These are phyloP conservation scores for Procapra przewalskii DNA, from an alignment of 2,113 vertebrate species.

Conservation along the genomic window DNA sequence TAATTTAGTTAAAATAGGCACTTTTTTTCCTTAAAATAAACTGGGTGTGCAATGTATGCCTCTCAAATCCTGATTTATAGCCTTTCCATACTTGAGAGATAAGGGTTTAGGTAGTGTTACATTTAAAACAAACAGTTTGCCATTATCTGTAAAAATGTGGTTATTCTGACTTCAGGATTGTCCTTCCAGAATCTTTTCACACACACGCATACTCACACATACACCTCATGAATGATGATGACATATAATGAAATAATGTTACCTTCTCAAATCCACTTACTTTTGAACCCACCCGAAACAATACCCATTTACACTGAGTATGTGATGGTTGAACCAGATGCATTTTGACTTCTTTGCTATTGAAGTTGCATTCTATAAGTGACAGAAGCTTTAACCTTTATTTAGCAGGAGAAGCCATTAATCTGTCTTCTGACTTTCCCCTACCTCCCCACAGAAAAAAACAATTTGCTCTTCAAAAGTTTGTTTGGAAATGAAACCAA, in stretches of 20 bases:
- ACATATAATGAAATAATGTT: slow-evolving; percentile 21
- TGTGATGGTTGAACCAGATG: slow-evolving; percentile 72
- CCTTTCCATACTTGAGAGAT: slow-evolving; percentile 46
- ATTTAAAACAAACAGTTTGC: slow-evolving; percentile 43
- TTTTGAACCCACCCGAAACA: slow-evolving; percentile 36
- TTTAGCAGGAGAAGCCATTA: slow-evolving; percentile 78
- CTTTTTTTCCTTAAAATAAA: slow-evolving; percentile 29
- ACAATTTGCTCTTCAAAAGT: slow-evolving; percentile 82
- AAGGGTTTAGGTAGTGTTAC: slow-evolving; percentile 43
- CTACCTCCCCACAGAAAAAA: slow-evolving; percentile 84
- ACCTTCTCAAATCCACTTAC: neutral
- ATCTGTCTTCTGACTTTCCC: slow-evolving; percentile 82
- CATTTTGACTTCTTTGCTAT: slow-evolving; percentile 73
- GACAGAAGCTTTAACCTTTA: slow-evolving; percentile 81
- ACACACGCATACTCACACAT: slow-evolving; percentile 4
- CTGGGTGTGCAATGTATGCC: neutral
- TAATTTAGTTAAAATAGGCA: slow-evolving; percentile 50
- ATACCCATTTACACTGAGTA: slow-evolving; percentile 56
- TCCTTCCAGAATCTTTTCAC: slow-evolving; percentile 29
- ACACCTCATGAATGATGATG: slow-evolving; percentile 37
- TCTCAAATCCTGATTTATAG: slow-evolving; percentile 30
- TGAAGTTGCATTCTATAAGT: slow-evolving; percentile 75
- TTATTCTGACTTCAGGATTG: slow-evolving; percentile 34
- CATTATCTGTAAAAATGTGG: slow-evolving; percentile 27
- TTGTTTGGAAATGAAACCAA: slow-evolving; percentile 88